Conservation (phyloP, 64 coral and sea anemone genomes). For the Stichodactyla helianthus region DNA sequence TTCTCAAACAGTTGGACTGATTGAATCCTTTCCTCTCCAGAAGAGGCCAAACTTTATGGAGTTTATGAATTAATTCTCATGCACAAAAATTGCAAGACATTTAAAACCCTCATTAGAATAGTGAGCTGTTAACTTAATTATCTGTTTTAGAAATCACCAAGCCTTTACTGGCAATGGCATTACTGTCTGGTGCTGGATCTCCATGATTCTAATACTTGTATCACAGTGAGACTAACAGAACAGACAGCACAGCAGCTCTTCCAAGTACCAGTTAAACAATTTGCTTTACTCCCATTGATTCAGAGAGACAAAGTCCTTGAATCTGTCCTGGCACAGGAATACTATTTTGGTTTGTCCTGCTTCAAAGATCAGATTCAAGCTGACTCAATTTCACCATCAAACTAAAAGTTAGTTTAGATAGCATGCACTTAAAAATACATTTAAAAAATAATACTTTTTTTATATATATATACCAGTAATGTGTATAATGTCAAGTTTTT, state of each 20-base stretch:
- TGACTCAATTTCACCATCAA: constrained; percentile 50
- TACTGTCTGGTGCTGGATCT: constrained; percentile 62
- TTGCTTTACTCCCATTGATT: constrained; percentile 34
- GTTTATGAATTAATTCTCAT: too few relatives aligned
- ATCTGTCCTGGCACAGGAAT: constrained; percentile 72
- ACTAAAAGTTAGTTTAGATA: background rate
- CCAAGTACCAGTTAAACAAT: constrained; percentile 63
- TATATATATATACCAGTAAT: too few relatives aligned
- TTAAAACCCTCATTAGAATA: background rate
- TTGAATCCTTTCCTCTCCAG: too few relatives aligned
- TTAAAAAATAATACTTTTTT: too few relatives aligned
- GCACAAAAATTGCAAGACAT: too few relatives aligned
- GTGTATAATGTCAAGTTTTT: too few relatives aligned
- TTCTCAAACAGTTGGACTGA: too few relatives aligned
- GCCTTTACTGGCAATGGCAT: constrained; percentile 69
- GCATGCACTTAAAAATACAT: too few relatives aligned
- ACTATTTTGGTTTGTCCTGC: constrained; percentile 66
- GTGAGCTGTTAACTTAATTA: background rate
- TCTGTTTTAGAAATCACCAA: constrained; percentile 29
- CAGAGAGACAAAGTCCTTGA: constrained; percentile 60
- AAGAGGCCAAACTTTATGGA: too few relatives aligned
- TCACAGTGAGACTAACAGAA: constrained; percentile 49
- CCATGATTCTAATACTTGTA: constrained; percentile 49
- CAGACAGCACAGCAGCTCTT: constrained; percentile 60
- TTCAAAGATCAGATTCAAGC: constrained; percentile 52